A percentile compares a stretch with the other conserved stretches of the same genome.
Conservation (phyloP, 2,797 vertebrate species). For the Siniperca undulata region DNA sequence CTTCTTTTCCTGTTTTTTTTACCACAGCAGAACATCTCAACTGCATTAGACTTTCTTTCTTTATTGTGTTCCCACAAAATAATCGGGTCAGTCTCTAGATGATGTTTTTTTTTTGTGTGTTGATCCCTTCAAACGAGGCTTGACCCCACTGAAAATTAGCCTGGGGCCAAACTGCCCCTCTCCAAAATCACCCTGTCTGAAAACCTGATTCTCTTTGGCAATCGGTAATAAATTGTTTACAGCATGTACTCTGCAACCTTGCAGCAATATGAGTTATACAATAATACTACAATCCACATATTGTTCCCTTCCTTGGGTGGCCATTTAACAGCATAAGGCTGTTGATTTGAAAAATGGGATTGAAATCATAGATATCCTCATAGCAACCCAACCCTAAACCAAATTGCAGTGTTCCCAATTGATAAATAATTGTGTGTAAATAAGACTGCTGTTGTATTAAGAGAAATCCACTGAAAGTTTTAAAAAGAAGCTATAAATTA, state of each 20-base stretch:
- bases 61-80: slow-evolving; percentile 30
- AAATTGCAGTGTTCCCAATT: not conserved
- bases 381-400: not conserved
- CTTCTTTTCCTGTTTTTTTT: not conserved
- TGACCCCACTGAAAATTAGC: slow-evolving; percentile 39
- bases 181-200: slow-evolving; percentile 26
- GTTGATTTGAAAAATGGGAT: not conserved
- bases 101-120: slow-evolving; percentile 2
- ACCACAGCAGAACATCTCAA: not conserved
- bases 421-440: not conserved
- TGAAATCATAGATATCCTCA: not conserved
- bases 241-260: slow-evolving; percentile 12
- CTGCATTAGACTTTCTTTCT: slow-evolving; percentile 14
- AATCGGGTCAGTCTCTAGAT: slow-evolving; percentile 25
- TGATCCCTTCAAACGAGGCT: slow-evolving; percentile 37
- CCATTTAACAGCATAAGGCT: not conserved
- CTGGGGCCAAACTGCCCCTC: slow-evolving; percentile 17
- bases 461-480: not conserved
- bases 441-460: not conserved
- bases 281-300: slow-evolving; percentile 8
- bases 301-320: not conserved
- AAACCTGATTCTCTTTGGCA: slow-evolving; percentile 20
- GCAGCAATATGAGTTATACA: slow-evolving; percentile 16
- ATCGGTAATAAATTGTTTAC: slow-evolving; percentile 28
- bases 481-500: not conserved